phyloP scores from a whole-genome alignment of 1,140 invertebrate genomes.

The Musca domestica region DNA sequence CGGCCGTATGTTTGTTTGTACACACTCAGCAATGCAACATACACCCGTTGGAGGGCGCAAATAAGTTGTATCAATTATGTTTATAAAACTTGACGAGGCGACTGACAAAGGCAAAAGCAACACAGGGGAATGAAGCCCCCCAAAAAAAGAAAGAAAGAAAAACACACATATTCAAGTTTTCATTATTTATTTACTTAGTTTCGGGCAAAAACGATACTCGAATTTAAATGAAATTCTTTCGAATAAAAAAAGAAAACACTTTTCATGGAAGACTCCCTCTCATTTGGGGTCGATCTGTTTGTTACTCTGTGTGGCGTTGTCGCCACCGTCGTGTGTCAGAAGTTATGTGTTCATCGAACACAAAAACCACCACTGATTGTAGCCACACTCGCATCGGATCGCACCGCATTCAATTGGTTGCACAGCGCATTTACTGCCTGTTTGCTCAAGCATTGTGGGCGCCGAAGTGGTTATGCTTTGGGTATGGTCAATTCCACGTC shows the following conservation, averaged over 20 bases:
- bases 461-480: neutral
- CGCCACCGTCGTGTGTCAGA: slow-evolving; percentile 5
- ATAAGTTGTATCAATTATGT: no score
- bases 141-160: neutral
- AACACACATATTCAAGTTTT: slow-evolving; percentile 8
- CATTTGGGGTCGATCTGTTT: no score
- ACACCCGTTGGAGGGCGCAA: no score
- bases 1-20: no score
- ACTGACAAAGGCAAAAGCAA: no score
- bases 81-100: no score
- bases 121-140: neutral
- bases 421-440: neutral
- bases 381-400: no score
- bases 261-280: neutral
- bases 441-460: slow-evolving; percentile 10
- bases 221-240: slow-evolving; percentile 9
- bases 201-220: slow-evolving; percentile 9
- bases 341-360: neutral
- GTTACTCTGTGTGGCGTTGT: no score
- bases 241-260: neutral
- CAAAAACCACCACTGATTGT: neutral
- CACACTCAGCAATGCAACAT: no score
- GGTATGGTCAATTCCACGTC: no score
- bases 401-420: neutral
- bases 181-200: slow-evolving; percentile 10